Evolutionary conservation across 2,888 invertebrate species (phyloP).

Genomic region (Prenolepis imparis): DNA sequence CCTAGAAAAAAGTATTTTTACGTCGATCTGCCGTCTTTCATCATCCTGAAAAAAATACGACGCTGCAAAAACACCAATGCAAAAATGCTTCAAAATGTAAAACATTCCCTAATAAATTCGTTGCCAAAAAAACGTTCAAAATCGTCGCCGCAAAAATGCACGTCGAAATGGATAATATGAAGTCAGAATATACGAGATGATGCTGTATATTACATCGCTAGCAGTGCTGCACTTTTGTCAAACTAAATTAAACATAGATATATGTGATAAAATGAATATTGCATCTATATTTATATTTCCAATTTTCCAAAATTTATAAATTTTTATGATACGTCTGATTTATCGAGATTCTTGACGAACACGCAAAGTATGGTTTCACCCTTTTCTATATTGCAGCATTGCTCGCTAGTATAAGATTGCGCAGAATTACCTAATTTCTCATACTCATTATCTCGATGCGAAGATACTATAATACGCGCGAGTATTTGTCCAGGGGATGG

Average conservation of each 20-base stretch:
- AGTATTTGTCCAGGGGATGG: constrained; percentile 46
- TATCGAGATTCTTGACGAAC: background rate
- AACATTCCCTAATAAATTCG: background rate
- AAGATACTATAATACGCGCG: constrained; percentile 47
- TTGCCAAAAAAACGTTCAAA: constrained; percentile 11
- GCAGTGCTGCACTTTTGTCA: constrained; percentile 37
- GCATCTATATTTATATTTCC: background rate
- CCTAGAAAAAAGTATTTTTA: constrained; percentile 25
- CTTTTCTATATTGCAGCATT: constrained; percentile 40
- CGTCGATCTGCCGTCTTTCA: background rate
- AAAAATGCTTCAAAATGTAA: constrained; percentile 22
- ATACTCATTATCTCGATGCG: constrained; percentile 50
- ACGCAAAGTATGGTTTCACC: background rate
- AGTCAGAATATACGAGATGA: constrained; percentile 37
- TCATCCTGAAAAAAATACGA: constrained; percentile 28
- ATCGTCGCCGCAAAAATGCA: background rate
- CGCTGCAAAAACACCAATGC: constrained; percentile 23
- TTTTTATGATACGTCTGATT: background rate
- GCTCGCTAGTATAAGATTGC: constrained; percentile 13
- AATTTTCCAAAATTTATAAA: constrained; percentile 10
- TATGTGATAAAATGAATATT: background rate
- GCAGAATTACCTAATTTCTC: constrained; percentile 60
- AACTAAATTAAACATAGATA: background rate
- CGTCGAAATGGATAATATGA: constrained; percentile 1
- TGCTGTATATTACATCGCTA: constrained; percentile 14